phyloP scores from a whole-genome alignment of 2,888 invertebrate genomes.

The Orthonevra nobilis region DNA sequence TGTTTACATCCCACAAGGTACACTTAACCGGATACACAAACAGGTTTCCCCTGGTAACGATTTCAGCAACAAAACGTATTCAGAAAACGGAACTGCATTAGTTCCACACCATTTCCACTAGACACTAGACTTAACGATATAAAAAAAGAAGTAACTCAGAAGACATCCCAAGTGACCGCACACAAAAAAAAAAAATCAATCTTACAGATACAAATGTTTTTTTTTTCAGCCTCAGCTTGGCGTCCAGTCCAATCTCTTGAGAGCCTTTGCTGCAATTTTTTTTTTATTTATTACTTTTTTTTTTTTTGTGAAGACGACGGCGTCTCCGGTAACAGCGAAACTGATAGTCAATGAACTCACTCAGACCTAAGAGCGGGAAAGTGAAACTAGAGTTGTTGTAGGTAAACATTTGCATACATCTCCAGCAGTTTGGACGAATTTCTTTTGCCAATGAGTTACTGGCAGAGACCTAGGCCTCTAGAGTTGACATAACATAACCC shows the following conservation, averaged over 20 bases:
- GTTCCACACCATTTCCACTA: constrained; percentile 42
- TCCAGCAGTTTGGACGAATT: constrained; percentile 7
- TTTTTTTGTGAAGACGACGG: constrained; percentile 16
- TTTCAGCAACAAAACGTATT: constrained; percentile 11
- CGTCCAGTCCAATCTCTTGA: constrained; percentile 32
- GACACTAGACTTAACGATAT: neutral
- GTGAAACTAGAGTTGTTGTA: constrained; percentile 52
- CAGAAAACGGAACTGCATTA: constrained; percentile 41
- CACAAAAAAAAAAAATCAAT: constrained; percentile 9
- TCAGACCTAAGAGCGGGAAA: constrained; percentile 43
- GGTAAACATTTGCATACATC: neutral
- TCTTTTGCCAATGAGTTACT: constrained; percentile 12
- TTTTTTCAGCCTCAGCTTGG: neutral
- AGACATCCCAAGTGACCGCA: constrained; percentile 4
- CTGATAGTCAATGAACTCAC: constrained; percentile 49
- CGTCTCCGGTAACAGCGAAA: constrained; percentile 1
- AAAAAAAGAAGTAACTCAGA: constrained; percentile 31
- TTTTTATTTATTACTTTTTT: neutral
- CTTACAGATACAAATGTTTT: too few species aligned
- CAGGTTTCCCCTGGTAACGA: constrained; percentile 8
- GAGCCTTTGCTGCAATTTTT: constrained; percentile 13
- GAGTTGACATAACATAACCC: constrained; percentile 42
- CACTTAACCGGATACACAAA: constrained; percentile 35
- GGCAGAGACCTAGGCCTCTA: constrained; percentile 4
- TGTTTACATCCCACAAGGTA: too few species aligned